Conservation (phyloP, 2,113 vertebrate species). For the Pelecanus crispus region DNA sequence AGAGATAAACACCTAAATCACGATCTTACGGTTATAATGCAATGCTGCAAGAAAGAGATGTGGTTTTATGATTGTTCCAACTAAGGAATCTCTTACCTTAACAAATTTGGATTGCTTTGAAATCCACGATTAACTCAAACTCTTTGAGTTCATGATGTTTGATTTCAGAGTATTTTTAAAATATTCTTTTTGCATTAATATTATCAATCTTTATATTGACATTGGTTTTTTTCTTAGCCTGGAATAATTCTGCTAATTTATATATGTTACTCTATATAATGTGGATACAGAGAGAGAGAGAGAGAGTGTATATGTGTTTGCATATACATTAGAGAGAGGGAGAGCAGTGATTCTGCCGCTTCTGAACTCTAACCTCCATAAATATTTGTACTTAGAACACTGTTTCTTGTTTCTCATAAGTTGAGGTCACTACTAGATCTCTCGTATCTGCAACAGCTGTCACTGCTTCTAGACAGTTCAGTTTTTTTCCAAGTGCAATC, state of each 20-base stretch:
- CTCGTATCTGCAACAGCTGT: constrained; percentile 16
- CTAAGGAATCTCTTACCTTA: neutral
- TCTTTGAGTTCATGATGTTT: neutral
- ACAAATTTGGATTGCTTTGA: neutral
- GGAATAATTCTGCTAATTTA: neutral
- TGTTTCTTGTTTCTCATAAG: constrained; percentile 1
- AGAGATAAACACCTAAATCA: neutral
- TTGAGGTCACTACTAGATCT: neutral
- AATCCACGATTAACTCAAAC: neutral
- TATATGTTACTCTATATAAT: neutral
- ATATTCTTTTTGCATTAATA: neutral
- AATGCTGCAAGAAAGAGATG: neutral
- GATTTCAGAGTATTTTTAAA: neutral
- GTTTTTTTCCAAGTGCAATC: constrained; percentile 32
- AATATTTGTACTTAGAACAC: neutral
- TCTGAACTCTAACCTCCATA: constrained; percentile 20
- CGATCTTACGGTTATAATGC: neutral
- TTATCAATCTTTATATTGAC: neutral
- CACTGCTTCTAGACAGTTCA: constrained; percentile 11
- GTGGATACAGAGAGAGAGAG: neutral
- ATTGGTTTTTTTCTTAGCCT: neutral
- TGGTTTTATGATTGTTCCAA: neutral
- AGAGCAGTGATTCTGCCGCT: neutral
- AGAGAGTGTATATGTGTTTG: neutral
- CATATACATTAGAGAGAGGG: neutral